Evolutionary conservation across 1,140 invertebrate species (phyloP), one percentile per base, ranked within the genome.

Genomic region (Caerostris darwini): DNA sequence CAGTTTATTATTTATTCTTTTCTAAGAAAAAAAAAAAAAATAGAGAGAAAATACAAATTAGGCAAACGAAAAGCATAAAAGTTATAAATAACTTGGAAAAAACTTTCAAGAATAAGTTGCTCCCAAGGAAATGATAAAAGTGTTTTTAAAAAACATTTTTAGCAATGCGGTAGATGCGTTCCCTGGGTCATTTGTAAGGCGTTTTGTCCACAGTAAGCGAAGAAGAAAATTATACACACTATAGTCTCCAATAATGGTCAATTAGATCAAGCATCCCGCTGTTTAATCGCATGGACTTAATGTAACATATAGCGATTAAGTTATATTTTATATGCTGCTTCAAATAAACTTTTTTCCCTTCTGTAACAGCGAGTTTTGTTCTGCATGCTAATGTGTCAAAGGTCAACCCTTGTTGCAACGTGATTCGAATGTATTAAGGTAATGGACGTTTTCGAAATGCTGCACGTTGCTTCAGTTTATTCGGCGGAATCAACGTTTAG

Each of bases 341-440:
- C n/a, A n/a, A n/a, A n/a, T n/a, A n/a, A n/a, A 64, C 61, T 12
- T 6, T 12, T 77, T 77, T 77, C 50, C 34, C 7, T 77, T 50
- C 19, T 50, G 69, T 34, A 77, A 77, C 34, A 10, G 34, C 69
- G 69, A 3, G 19, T 10, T 77, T 77, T 77, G 69, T 77, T 34
- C 69, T 12, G 69, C 19, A 77, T 77, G 34, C 34, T 77, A 77
- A 77, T 77, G 12, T 50, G 69, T 77, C 69, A 77, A 53, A 77
- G 69, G 69, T 19, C 69, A 50, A 77, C 19, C 50, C 50, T 7
- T 50, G 69, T 7, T 50, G 34, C 69, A 34, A 77, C 69, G 69
- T 77, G 69, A 19, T 77, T 53, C 12, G 69, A 77, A 77, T 77
- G 12, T 10, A 50, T 77, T 77, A 50, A 4, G 34, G 50, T 50